Evolutionary conservation across 2,113 vertebrate genomes (phyloP), one percentile per base, ranked within the genome.

Genomic region (Anoura caudifer): DNA sequence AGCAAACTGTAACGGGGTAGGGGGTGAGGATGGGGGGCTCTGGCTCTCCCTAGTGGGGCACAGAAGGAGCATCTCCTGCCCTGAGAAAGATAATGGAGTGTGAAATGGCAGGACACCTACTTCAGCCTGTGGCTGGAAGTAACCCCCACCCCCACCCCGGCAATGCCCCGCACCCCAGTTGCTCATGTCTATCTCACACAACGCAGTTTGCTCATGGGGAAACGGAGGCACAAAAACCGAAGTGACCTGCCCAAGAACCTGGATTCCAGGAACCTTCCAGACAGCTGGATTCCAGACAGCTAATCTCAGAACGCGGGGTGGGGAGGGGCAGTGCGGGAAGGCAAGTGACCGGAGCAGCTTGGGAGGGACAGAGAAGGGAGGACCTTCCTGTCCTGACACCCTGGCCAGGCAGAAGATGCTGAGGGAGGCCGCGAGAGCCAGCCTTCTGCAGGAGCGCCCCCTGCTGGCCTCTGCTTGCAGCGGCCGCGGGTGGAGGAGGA

Each of bases 381-480:
- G 11, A 38, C 63, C 47, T 87, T 31, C 45, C 7, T 6, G 59
- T 20, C 24, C 11, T n/a, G 45, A 83, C 65, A 28, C 16, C 67
- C 24, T 1, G 19, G 45, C 41, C 33, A 1, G 52, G 85, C n/a
- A 0, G 3, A 22, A 2, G 0, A 7, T 15, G 38, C 52, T 0
- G 0, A 50, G 31, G 73, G n/a, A 22, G 1, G 70, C 28, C 10
- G 9, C 4, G 4, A 52, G 2, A 0, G 59, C 45, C 92, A 96
- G 88, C 88, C 96, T 94, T 95, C 96, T 83, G 96, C 96, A 96
- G 85, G 95, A 94, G 96, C 93, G 92, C 95, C 97, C 92, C 95
- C 97, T 98, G 97, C 95, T 91, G 97, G 88, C 52, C 0, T 3
- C 19, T 19, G 36, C 36, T 50, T 13, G 56, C 3, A 10, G 83